Evolutionary conservation across 2,797 vertebrate genomes (phyloP), one percentile per base, ranked within the genome.

Genomic region (Catostomus latipinnis): DNA sequence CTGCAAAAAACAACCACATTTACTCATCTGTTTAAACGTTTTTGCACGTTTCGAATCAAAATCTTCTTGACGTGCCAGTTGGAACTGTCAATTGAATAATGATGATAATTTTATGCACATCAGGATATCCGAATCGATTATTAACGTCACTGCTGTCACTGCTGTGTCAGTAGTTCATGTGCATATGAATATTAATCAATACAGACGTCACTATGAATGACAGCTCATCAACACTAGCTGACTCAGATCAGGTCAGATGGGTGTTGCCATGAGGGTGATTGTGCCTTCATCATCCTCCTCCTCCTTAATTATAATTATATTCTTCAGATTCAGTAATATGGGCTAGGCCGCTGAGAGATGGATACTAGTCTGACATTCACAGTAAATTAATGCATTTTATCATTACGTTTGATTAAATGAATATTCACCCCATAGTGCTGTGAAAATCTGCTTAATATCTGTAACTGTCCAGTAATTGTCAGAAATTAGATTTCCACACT

Each of bases 181-280:
- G 34, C 34, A 34, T 34, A 34, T 34, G 34, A 34, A 34, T 4
- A 34, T 34, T 34, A 3, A 34, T 34, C 4, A 34, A 34, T 34
- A 34, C 34, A 62, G 72, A 68, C 74, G 54, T 68, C 74, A 76
- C 45, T 22, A 53, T 74, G 72, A 74, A 49, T 74, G 72, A 74
- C 72, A 74, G 72, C 48, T 74, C 60, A 0, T 34, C 52, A 1
- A 12, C 58, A 43, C 7, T 34, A 34, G 34, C 34, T 34, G 5
- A 1, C 9, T 68, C 65, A 16, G 54, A 46, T 13, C 52, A 53
- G 52, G 52, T 53, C 52, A 5, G 12, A 1, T 53, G 48, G 16
- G 50, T 16, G 6, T 22, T 11, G 12, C 16, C 10, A 11, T 74
- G 70, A 72, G 34, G 12, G 5, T 2, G 49, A 12, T 5, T 12